Evolutionary conservation across 2,888 invertebrate genomes (phyloP), one percentile per base, ranked within the genome.

Genomic region (Latrodectus elegans): DNA sequence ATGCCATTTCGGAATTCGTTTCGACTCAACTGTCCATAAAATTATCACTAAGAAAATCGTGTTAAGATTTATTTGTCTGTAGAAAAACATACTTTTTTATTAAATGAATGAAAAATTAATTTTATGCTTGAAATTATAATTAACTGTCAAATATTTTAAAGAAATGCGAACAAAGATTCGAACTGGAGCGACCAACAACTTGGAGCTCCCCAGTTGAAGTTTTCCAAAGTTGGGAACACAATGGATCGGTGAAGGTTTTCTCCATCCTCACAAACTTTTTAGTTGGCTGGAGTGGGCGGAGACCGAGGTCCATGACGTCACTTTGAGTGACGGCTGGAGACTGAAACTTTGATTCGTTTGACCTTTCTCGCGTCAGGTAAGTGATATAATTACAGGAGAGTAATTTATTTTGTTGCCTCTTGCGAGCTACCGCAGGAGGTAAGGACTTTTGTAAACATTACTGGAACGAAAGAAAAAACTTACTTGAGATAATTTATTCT

Each of bases 1-100:
- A 89, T 92, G 92, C 92, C 92, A 92, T 90, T 92, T 90, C 10
- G 92, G 92, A 26, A 92, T 91, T 82, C 90, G 55, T n/a, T 84
- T 81, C 12, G 64, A 17, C 26, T 84, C 73, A 8, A 26, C 60
- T 3, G 22, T 11, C n/a, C 22, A 22, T 10, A 74, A 38, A 52
- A 60, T 17, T n/a, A 77, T 8, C n/a, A 72, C 10, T 15, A 22
- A 49, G 52, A 68, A 15, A 26, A 65, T 15, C 11, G 72, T 6
- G 22, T 38, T 55, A 26, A 71, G 64, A 17, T 82, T 67, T 55
- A 74, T 49, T 72, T 65, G 10, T 49, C 55, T 55, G 15, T 12
- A 11, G 51, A 15, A 22, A 73, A 60, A 60, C 68, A 68, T 38
- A 22, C 17, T 17, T 12, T 53, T 73, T 53, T 53, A 17, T 51